These are phyloP conservation scores for Petrophora chlorosata DNA, from an alignment of 2,888 invertebrate genomes.

Conservation along the genomic window DNA sequence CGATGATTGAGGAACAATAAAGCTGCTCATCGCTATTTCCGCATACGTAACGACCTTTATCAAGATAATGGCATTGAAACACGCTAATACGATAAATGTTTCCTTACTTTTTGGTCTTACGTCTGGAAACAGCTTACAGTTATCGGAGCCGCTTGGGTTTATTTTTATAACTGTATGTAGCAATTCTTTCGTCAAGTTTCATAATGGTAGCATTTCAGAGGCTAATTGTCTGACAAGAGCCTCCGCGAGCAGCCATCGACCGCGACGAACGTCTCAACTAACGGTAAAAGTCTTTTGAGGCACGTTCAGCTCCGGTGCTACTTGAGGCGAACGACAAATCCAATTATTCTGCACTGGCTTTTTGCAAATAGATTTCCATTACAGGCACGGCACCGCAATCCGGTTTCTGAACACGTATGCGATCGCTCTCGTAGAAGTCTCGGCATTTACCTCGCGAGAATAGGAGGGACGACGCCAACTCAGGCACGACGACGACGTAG, in stretches of 20 bases:
- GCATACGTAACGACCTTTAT: conserved; percentile 73
- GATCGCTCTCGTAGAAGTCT: conserved; percentile 67
- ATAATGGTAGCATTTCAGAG: conserved; percentile 10
- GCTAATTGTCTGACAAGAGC: conserved; percentile 43
- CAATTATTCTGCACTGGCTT: conserved; percentile 49
- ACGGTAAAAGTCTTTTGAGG: conserved; percentile 69
- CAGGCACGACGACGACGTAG: conserved; percentile 73
- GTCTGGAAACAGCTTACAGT: neutral
- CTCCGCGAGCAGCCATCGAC: conserved; percentile 55
- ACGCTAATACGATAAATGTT: conserved; percentile 61
- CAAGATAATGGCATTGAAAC: conserved; percentile 75
- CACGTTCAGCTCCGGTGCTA: conserved; percentile 51
- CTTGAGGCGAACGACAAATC: conserved; percentile 44
- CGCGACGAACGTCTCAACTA: conserved; percentile 58
- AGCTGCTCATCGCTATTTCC: conserved; percentile 65
- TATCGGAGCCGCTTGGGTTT: neutral
- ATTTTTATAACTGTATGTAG: conserved; percentile 15
- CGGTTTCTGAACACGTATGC: conserved; percentile 75
- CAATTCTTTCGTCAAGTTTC: conserved; percentile 13
- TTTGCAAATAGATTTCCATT: conserved; percentile 55
- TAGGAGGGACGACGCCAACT: conserved; percentile 74
- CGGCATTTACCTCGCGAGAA: conserved; percentile 76
- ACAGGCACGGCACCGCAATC: conserved; percentile 63
- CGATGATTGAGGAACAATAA: conserved; percentile 68
- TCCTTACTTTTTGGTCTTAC: conserved; percentile 49